A percentile compares a stretch with the other conserved stretches of the same genome.
Evolutionary conservation across 35 echinoderm and acorn worm genomes (phyloP).

Genomic region (Chiridota heheva): DNA sequence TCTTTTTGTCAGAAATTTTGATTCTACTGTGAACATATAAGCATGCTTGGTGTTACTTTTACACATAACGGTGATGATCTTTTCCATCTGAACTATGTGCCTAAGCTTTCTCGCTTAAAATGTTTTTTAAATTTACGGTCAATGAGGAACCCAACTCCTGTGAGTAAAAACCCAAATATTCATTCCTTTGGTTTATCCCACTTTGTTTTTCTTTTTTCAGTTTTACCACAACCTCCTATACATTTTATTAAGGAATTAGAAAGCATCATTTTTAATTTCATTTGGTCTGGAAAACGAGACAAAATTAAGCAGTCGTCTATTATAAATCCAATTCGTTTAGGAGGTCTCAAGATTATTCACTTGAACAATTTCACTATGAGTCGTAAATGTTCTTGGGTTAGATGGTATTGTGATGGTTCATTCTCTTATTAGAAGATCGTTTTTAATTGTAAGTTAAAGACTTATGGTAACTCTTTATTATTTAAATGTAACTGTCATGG

Average conservation of each 20-base stretch:
- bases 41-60: conserved; percentile 23
- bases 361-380: conserved; percentile 7
- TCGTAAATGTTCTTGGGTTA: not conserved
- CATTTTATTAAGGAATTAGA: conserved; percentile 9
- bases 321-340: not conserved
- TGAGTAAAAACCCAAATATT: conserved; percentile 10
- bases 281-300: conserved; percentile 15
- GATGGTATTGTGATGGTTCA: not conserved
- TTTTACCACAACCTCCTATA: not conserved
- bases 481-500: conserved; percentile 5
- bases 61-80: conserved; percentile 25
- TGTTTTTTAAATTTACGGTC: not conserved
- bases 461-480: not conserved
- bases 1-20: too few species aligned
- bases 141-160: not conserved
- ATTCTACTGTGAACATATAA: too few species aligned
- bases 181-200: conserved; percentile 15
- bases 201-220: conserved; percentile 4
- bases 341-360: conserved; percentile 27
- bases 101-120: conserved; percentile 1
- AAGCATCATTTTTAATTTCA: conserved; percentile 3
- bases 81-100: conserved; percentile 1
- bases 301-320: conserved; percentile 24
- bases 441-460: not conserved
- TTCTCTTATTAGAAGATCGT: not conserved